These are phyloP conservation scores for Triops cancriformis DNA, from an alignment of 1,140 invertebrate genomes.

Conservation along the genomic window DNA sequence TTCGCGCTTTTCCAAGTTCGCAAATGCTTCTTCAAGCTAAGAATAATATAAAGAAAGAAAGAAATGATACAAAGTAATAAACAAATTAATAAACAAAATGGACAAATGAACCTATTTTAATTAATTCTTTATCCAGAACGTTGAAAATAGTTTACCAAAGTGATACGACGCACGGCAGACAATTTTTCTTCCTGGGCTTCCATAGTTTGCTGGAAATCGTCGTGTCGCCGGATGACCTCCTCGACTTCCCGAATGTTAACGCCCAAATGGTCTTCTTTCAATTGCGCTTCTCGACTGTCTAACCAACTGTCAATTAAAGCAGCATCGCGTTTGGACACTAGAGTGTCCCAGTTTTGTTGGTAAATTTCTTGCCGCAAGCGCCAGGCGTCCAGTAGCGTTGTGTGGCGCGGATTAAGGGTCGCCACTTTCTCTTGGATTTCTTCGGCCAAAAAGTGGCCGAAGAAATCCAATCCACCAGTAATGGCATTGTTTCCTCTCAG, in stretches of 20 bases:
- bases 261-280: conserved; percentile 69
- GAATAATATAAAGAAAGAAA: too few species aligned
- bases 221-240: conserved; percentile 75
- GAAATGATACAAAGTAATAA: too few species aligned
- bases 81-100: too few species aligned
- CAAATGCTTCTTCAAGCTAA: conserved; percentile 69
- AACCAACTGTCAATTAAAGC: conserved; percentile 39
- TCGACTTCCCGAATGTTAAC: conserved; percentile 83
- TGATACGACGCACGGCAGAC: conserved; percentile 70
- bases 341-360: conserved; percentile 77
- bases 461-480: too few species aligned
- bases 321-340: conserved; percentile 43
- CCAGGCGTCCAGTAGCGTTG: conserved; percentile 63
- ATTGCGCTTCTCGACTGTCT: conserved; percentile 56
- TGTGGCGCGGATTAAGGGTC: conserved; percentile 54
- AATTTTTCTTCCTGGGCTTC: conserved; percentile 84
- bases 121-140: too few species aligned
- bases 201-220: conserved; percentile 84
- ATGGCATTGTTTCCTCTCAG: conserved; percentile 76
- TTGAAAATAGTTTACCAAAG: conserved; percentile 51
- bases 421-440: conserved; percentile 80
- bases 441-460: conserved; percentile 82
- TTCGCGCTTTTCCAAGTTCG: conserved; percentile 63
- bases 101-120: too few species aligned
- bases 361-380: conserved; percentile 62